Evolutionary conservation across 2,888 invertebrate species (phyloP).

Genomic region (Drosophila pegasa): DNA sequence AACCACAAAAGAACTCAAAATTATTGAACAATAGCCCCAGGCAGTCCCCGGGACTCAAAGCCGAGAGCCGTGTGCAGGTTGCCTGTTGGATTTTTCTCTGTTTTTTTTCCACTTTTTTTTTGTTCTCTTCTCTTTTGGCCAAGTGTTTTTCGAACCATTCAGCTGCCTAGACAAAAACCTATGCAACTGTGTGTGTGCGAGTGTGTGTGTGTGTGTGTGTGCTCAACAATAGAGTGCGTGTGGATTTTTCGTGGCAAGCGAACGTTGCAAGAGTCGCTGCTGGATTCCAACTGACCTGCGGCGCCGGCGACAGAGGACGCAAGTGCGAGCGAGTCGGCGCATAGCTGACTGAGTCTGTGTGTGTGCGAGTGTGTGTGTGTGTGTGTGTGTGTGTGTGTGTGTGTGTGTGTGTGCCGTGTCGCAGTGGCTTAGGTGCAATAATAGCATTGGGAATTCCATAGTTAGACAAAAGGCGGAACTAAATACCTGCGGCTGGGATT

Average conservation of each 20-base stretch:
- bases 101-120: background rate
- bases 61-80: constrained; percentile 29
- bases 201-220: constrained; percentile 9
- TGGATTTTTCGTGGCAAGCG: constrained; percentile 64
- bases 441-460: constrained; percentile 80
- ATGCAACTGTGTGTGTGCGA: background rate
- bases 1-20: constrained; percentile 26
- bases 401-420: constrained; percentile 19
- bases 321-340: constrained; percentile 32
- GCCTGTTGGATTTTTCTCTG: constrained; percentile 36
- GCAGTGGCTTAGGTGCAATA: constrained; percentile 76
- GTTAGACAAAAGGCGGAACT: constrained; percentile 79
- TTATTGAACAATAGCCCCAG: constrained; percentile 56
- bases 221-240: constrained; percentile 51
- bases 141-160: constrained; percentile 42
- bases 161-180: constrained; percentile 21
- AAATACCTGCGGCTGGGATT: constrained; percentile 81
- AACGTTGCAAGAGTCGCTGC: constrained; percentile 49
- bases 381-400: background rate
- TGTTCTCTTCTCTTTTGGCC: constrained; percentile 27
- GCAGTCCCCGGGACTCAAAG: constrained; percentile 41
- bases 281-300: constrained; percentile 75
- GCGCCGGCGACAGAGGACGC: constrained; percentile 69
- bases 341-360: constrained; percentile 10
- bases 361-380: background rate